Base-by-base conservation (phyloP, 1,140 invertebrate species). In the Chrysoperla carnea region DNA sequence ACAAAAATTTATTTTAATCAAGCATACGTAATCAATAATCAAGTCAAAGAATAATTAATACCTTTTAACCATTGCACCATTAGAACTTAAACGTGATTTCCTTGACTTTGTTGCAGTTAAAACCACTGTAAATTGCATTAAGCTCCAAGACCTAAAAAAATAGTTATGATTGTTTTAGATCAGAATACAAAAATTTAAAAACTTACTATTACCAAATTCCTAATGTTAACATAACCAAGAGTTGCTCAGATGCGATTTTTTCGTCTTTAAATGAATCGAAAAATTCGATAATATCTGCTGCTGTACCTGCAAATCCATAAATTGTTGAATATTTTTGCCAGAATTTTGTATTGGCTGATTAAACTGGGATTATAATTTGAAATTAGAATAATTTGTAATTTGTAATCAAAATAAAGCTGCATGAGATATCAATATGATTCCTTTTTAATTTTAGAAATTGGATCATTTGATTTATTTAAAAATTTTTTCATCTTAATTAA, bases 231-330 rank as follows among this genome's bases (percentile, higher is more conserved):
- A 80, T 70, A 0, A 85, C 82, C 4, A 88, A 62, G 5, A 84
- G 66, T 3, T 74, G 75, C 50, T 85, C 78, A 0, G 69, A 61
- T 0, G 79, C 77, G 28, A 88, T 81, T 47, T 75, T 78, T 39
- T 84, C 80, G 51, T 87, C 84, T 62, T 87, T 87, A 63, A 94
- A 93, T 0, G 89, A 90, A 57, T 94, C 90, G 59, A 93, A 93
- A 60, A 95, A 93, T 60, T 95, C 90, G 27, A 94, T 90, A 43
- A 95, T 95, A 58, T 95, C 91, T 0, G 88, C 89, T 0, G 89
- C 89, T 3, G 87, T 91, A 36, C 73, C 72, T 74, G 50, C 11
- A 58, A 46, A 33, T 15, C 5, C 17, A 23, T 23, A 14, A 14
- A 40, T 27, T 9, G n/a, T 12, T 38, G 11, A 40, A 14, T 12